Evolutionary conservation across 2,113 vertebrate species (phyloP), one percentile per base, ranked within the genome.

Genomic region (Poecile atricapillus): DNA sequence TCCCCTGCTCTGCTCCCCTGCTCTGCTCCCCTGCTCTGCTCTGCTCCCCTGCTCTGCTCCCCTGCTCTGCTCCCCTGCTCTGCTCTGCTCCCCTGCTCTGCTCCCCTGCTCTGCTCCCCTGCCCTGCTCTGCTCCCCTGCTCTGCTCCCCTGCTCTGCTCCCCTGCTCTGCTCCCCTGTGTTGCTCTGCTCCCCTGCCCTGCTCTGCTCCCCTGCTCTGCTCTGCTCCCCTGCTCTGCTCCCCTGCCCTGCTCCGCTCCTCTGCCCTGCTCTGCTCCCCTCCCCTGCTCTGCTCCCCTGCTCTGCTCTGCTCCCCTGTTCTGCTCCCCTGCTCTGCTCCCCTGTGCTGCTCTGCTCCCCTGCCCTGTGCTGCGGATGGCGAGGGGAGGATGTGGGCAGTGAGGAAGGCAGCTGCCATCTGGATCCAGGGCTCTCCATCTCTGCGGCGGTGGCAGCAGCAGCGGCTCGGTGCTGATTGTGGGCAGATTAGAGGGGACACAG

Each of bases 401-500:
- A 58, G 55, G 62, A 60, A 37, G 65, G 92, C 92, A 86, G 74
- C 80, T 76, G 78, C 86, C 89, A 90, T 76, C 75, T 86, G 94
- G 69, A 81, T 75, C 83, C 62, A 30, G 82, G 55, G 70, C 95
- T 79, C 52, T 85, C 93, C 74, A 59, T 93, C 77, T 87, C 87
- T 62, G 81, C 2, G 11, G 68, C 1, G 31, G 67, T 52, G 63
- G 87, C 93, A 58, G 89, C 93, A 50, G 89, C 9, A 47, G 91
- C 33, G 1, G 65, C 88, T 92, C 78, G 49, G 88, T 12, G 74
- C 87, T 35, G 83, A 77, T 56, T 94, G 95, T 44, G 91, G 82
- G 47, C 87, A 91, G 94, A 96, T 95, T 83, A 92, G 78, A 83
- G 62, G 70, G 95, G 83, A 83, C 71, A 58, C 82, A 52, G 90